Percentiles rank a stretch among this genome's conserved stretches.
Evolutionary conservation across 2,797 vertebrate species (phyloP).

Genomic region (Discoglossus pictus): DNA sequence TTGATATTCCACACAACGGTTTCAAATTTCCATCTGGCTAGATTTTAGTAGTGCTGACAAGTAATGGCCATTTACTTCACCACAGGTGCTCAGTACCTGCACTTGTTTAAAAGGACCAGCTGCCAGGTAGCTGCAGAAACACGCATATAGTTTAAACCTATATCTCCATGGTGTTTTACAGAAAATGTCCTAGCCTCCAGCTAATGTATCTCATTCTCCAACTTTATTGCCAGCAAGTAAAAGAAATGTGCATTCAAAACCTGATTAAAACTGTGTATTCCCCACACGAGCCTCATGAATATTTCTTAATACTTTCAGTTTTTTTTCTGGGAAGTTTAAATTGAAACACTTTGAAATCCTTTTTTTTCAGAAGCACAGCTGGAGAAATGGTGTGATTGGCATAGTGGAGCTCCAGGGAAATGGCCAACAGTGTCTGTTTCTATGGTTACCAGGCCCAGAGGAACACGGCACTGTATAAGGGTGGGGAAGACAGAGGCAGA

Average conservation of each 20-base stretch:
- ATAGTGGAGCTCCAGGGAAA: slow-evolving; percentile 45
- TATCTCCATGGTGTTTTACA: neutral
- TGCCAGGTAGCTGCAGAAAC: slow-evolving; percentile 7
- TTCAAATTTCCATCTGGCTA: slow-evolving; percentile 2
- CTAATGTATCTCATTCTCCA: slow-evolving; percentile 22
- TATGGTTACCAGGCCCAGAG: slow-evolving; percentile 44
- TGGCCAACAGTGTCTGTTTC: slow-evolving; percentile 41
- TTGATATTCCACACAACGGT: neutral
- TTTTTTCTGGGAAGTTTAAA: slow-evolving; percentile 33
- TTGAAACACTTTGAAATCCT: slow-evolving; percentile 41
- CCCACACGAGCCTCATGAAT: slow-evolving; percentile 21
- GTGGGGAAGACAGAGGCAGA: slow-evolving; percentile 41
- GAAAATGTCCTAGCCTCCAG: slow-evolving; percentile 16
- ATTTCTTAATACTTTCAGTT: slow-evolving; percentile 28
- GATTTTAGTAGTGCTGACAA: slow-evolving; percentile 16
- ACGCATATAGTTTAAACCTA: slow-evolving; percentile 15
- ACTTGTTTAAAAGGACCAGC: slow-evolving; percentile 5
- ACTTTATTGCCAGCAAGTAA: slow-evolving; percentile 12
- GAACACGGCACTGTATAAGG: slow-evolving; percentile 38
- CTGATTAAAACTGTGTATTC: slow-evolving; percentile 27
- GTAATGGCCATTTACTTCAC: slow-evolving; percentile 6
- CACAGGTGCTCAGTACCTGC: slow-evolving; percentile 10
- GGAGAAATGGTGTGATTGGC: slow-evolving; percentile 48
- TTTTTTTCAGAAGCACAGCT: slow-evolving; percentile 35
- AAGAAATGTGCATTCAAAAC: slow-evolving; percentile 18